These are phyloP conservation scores for Acanthococcus lagerstroemiae DNA, from an alignment of 2,888 invertebrate species.

Conservation along the genomic window DNA sequence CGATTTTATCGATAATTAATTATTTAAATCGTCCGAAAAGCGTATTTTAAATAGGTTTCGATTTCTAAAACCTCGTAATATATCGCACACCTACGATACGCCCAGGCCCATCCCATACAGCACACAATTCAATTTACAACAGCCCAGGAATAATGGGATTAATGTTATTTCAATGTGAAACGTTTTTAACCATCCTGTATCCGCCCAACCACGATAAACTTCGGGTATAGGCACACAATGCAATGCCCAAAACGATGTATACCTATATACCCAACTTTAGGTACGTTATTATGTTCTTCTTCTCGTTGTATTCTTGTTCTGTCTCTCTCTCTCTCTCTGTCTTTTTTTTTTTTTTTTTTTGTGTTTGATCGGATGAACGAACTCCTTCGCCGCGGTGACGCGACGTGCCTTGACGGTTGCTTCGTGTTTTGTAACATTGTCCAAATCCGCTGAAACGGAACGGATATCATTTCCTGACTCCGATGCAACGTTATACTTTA, in stretches of 20 bases:
- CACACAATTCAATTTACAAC: background rate
- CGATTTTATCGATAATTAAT: background rate
- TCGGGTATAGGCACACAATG: too few species aligned
- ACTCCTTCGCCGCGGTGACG: constrained; percentile 9
- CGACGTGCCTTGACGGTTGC: constrained; percentile 22
- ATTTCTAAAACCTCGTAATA: background rate
- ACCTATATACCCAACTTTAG: too few species aligned
- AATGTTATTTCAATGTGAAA: background rate
- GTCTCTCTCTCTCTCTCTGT: background rate
- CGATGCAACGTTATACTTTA: constrained; percentile 1
- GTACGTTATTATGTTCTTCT: background rate
- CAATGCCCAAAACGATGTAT: too few species aligned
- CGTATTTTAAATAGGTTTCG: background rate
- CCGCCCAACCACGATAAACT: too few species aligned
- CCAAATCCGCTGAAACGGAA: constrained; percentile 27
- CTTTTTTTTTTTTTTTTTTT: too few species aligned
- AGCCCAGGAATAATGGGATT: background rate
- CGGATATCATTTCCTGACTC: constrained; percentile 27
- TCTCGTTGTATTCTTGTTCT: background rate
- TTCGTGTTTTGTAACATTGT: constrained; percentile 12
- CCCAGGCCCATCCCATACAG: background rate
- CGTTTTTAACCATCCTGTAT: background rate
- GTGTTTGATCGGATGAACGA: constrained; percentile 20
- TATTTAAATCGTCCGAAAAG: background rate
- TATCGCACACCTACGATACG: background rate